phyloP scores from a whole-genome alignment of 64 coral and sea anemone genomes.

The Montipora efflorescens region DNA sequence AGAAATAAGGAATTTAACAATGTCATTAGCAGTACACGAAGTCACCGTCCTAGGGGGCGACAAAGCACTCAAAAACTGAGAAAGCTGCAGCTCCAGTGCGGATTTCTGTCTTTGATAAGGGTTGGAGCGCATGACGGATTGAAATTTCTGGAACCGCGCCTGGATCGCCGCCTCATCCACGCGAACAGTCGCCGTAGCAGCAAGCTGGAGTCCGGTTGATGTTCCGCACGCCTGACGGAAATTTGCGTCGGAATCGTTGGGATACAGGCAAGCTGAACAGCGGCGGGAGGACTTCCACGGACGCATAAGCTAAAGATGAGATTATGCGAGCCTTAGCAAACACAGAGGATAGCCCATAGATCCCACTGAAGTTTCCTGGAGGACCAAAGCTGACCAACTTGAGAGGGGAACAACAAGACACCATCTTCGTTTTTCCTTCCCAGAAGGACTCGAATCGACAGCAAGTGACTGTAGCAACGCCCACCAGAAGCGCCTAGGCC shows the following conservation, averaged over 20 bases:
- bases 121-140: neutral
- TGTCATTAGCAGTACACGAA: neutral
- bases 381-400: neutral
- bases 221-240: no score
- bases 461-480: neutral
- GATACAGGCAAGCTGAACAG: slow-evolving; percentile 5
- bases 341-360: slow-evolving; percentile 15
- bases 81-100: neutral
- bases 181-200: neutral
- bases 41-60: neutral
- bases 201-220: neutral
- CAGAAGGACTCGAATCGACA: no score
- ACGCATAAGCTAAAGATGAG: neutral
- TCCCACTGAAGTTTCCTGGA: neutral
- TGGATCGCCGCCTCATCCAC: neutral
- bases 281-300: slow-evolving; percentile 14
- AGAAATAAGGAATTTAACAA: neutral
- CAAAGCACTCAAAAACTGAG: neutral
- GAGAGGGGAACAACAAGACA: no score
- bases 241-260: neutral
- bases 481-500: slow-evolving; percentile 14
- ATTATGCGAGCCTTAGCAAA: neutral
- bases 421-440: no score
- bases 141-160: neutral
- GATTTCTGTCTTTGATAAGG: neutral